These are phyloP conservation scores for Chloromyia formosa DNA, from an alignment of 2,888 invertebrate genomes.

Conservation along the genomic window DNA sequence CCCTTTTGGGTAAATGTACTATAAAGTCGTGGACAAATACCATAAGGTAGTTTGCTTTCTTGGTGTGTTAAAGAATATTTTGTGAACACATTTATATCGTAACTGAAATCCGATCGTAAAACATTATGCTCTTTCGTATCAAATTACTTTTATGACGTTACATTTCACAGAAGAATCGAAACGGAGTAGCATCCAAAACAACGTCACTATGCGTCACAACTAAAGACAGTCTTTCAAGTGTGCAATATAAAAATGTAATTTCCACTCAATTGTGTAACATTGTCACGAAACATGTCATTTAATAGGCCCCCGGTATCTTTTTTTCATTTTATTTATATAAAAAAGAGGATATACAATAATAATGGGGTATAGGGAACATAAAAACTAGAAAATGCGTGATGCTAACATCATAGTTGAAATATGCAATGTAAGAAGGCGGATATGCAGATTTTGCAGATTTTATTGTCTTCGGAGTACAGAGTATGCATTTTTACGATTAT, in stretches of 20 bases:
- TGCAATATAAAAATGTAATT: constrained; percentile 40
- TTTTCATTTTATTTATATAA: too few species aligned
- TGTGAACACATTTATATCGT: constrained; percentile 31
- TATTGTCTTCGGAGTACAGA: too few species aligned
- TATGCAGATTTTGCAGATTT: too few species aligned
- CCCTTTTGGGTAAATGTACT: too few species aligned
- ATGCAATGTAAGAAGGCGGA: too few species aligned
- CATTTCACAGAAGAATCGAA: constrained; percentile 8
- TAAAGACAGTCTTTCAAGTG: constrained; percentile 24
- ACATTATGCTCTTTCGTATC: constrained; percentile 34
- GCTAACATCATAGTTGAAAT: too few species aligned
- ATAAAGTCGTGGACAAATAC: too few species aligned
- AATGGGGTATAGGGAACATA: too few species aligned
- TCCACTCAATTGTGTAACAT: constrained; percentile 39
- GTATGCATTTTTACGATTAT: too few species aligned
- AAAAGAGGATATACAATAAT: too few species aligned
- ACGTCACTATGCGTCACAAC: not conserved
- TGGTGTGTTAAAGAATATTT: not conserved
- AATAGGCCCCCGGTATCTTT: not conserved
- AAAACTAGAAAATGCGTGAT: too few species aligned
- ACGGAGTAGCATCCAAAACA: not conserved
- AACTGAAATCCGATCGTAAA: constrained; percentile 40
- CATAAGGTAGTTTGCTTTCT: too few species aligned
- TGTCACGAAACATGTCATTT: constrained; percentile 25
- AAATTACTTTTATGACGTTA: constrained; percentile 41